Evolutionary conservation across 2,888 invertebrate genomes (phyloP), one percentile per base, ranked within the genome.

Genomic region (Lithophane leautieri): DNA sequence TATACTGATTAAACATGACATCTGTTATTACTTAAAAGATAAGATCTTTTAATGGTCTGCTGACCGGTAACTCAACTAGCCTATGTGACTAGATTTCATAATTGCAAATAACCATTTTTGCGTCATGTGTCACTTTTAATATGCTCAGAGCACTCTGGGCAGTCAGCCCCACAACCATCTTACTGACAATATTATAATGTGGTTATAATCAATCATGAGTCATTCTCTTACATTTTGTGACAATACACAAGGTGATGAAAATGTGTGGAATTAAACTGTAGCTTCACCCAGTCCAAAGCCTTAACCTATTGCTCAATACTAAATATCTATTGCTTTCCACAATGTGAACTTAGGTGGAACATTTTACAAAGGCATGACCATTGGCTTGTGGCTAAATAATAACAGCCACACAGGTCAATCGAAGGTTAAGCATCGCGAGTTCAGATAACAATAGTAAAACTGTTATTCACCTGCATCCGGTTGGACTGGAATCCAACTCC

Each of bases 1-100:
- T 14, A 52, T 40, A 56, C 50, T 34, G 62, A 76, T 44, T 67
- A 58, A 4, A 50, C 22, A 50, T 8, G 47, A 63, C 67, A 76
- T 76, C 60, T 76, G 76, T 62, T 76, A 52, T 52, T 76, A 56
- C 62, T 28, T 58, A 28, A 62, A 54, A 50, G 54, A 62, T 56
- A 67, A 77, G 58, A 74, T 81, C 63, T 81, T 60, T n/a, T 63
- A 58, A 52, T 28, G 34, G 22, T 67, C 50, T 74, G 16, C 16
- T 56, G 47, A 56, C 34, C 6, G 42, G 42, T 75, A 34, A 19
- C 25, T 44, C 25, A 56, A 54, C 40, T 67, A 34, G 22, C n/a
- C 40, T 34, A 47, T 40, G 9, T 42, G 44, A 65, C 25, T 73
- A 56, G 22, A 63, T 52, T 61, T 66, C 54, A 47, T 47, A 52